Evolutionary conservation across 2,113 vertebrate genomes (phyloP), one percentile per base, ranked within the genome.

Genomic region (Nyctibius bracteatus): DNA sequence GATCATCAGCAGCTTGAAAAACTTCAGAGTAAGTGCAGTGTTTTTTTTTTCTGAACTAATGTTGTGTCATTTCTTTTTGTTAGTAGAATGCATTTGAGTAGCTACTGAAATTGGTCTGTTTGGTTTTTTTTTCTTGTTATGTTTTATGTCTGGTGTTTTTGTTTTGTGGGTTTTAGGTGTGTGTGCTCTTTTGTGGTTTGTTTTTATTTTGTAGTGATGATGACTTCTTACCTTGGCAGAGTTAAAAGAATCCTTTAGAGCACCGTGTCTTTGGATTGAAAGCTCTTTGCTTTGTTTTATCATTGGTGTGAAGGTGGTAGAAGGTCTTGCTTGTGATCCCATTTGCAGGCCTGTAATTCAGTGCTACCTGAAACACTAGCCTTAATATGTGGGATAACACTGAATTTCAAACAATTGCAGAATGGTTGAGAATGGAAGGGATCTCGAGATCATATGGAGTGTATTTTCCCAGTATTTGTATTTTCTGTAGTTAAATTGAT

Each of bases 11-110:
- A 98, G 43, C 95, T 99, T 51, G 97, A 98, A 82, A 97, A 91
- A 35, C 97, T 99, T 79, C 97, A 91, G 85, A 97, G 99, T 99
- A 97, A 97, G 98, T 93, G 21, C 3, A 4, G 4, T 65, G 1
- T 20, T 37, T 55, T n/a, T n/a, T n/a, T 86, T 65, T 67, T 24
- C 51, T 35, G 16, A 84, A n/a, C 25, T 73, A 57, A 54, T 13
- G 31, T 83, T 91, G 23, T 72, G 77, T 41, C 22, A 18, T 84
- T 63, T 68, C 13, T 75, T 49, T 79, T 68, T 79, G 31, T 37
- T 65, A 41, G 30, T 46, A 86, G 47, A 52, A 70, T 24, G 15
- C 2, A 4, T 70, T 49, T 35, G 35, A 62, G 22, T 90, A 74
- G 30, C 25, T 92, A 52, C 83, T 81, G 65, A 86, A 96, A 92